phyloP scores from a whole-genome alignment of 2,797 vertebrate genomes.

The Rhodeus uyekii region DNA sequence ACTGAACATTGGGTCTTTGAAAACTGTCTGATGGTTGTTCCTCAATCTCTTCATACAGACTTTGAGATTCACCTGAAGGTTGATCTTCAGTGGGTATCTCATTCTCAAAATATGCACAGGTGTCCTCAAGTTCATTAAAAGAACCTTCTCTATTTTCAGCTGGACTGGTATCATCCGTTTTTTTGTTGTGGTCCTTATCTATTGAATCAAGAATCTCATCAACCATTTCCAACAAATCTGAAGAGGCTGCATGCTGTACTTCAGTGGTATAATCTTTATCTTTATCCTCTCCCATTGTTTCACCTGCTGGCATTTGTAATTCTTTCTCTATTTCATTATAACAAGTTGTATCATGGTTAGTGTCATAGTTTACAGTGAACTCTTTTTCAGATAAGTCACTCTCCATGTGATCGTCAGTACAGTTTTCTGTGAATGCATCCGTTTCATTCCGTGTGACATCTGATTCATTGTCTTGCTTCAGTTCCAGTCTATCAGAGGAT shows the following conservation, averaged over 20 bases:
- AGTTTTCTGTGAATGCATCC: conserved; percentile 38
- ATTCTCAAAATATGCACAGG: conserved; percentile 53
- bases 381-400: conserved; percentile 40
- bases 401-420: conserved; percentile 23
- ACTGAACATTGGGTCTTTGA: conserved; percentile 37
- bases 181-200: conserved; percentile 68
- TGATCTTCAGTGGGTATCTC: conserved; percentile 56
- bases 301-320: conserved; percentile 36
- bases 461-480: conserved; percentile 69
- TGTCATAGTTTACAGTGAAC: conserved; percentile 59
- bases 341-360: conserved; percentile 51
- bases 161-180: conserved; percentile 58
- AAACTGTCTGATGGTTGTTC: conserved; percentile 49
- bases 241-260: conserved; percentile 61
- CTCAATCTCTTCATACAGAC: conserved; percentile 53
- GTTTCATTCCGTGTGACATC: conserved; percentile 61
- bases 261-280: conserved; percentile 41
- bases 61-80: conserved; percentile 52
- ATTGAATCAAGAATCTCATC: conserved; percentile 59
- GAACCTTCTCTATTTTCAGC: conserved; percentile 48
- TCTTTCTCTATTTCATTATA: conserved; percentile 50
- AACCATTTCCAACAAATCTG: conserved; percentile 67
- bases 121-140: conserved; percentile 41
- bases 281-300: conserved; percentile 60
- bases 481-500: conserved; percentile 71